Conservation (phyloP, 1,140 invertebrate species). For the Coelopa frigida region DNA sequence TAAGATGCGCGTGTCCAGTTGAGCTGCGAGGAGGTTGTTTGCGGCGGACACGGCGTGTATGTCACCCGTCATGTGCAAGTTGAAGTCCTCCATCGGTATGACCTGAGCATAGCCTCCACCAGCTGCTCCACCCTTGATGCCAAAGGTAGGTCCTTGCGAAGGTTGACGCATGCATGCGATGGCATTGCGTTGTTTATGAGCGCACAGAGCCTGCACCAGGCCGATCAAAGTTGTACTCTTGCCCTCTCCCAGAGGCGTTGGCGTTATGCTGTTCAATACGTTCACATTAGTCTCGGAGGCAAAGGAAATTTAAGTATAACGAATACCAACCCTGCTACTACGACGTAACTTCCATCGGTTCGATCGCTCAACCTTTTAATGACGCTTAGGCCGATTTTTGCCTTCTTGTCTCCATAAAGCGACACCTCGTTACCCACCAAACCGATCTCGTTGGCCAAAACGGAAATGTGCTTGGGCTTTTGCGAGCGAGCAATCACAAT, state of each 20-base stretch:
- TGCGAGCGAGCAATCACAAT: conserved; percentile 84
- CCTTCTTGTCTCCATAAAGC: conserved; percentile 89
- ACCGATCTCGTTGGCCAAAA: conserved; percentile 79
- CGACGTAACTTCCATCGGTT: conserved; percentile 83
- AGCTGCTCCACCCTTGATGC: conserved; percentile 71
- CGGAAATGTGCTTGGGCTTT: conserved; percentile 73
- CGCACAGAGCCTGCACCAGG: conserved; percentile 83
- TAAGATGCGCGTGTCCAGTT: conserved; percentile 91
- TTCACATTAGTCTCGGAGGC: conserved; percentile 44
- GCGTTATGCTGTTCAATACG: conserved; percentile 61
- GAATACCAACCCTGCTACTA: conserved; percentile 79
- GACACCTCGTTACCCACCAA: conserved; percentile 74
- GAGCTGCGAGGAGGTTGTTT: conserved; percentile 94
- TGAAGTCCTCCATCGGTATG: conserved; percentile 99
- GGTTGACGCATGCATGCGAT: conserved; percentile 97
- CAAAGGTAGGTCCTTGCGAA: conserved; percentile 97
- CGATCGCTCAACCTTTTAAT: conserved; percentile 66
- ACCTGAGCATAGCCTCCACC: conserved; percentile 56
- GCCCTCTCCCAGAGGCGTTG: conserved; percentile 94
- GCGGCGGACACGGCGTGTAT: conserved; percentile 97
- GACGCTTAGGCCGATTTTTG: conserved; percentile 83
- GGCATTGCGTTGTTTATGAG: conserved; percentile 77
- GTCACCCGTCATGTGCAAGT: conserved; percentile 97
- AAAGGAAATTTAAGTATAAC: not conserved
- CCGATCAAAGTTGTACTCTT: conserved; percentile 96